Evolutionary conservation across 2,113 vertebrate species (phyloP), one percentile per base, ranked within the genome.

Genomic region (Bos taurus): DNA sequence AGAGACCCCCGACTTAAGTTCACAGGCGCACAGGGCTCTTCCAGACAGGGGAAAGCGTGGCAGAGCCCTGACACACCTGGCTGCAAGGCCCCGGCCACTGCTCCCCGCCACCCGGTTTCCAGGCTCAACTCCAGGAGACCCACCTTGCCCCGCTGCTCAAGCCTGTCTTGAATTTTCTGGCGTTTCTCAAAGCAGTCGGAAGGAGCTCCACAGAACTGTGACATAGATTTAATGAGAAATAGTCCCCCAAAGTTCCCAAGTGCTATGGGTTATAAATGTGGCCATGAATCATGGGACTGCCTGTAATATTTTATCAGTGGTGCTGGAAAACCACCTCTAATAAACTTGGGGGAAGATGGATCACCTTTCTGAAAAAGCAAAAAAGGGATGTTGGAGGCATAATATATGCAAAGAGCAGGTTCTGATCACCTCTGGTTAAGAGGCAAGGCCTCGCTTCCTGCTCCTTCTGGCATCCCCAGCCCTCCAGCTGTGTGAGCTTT

Each of bases 401-500:
- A 98, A 98, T 97, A 97, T 48, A 97, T 81, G 96, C 81, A 90
- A 88, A 97, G 96, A 93, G 93, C 94, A 98, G 95, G 96, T 90
- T 80, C 82, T 64, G 98, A 98, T 94, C 97, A 98, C 88, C 89
- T 97, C 60, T 78, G 94, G 93, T 92, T 97, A 96, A 94, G 98
- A 95, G 95, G 98, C 96, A 86, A 96, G 96, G 94, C 82, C 93
- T 90, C 94, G 25, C 12, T 97, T 98, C 98, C 97, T 97, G 94
- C 97, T 95, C 97, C 97, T 95, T 93, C 97, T 96, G 98, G 98
- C 93, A 81, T 82, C 88, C 94, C 94, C 84, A 88, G 95, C 57
- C 48, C 96, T 97, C 98, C 98, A 98, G 99, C 98, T 98, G 97
- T 97, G 96, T 97, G 97, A 95, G 98, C 97, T 98, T 98, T 98